Conservation (phyloP, 2,113 vertebrate genomes). For the Salvelinus fontinalis region DNA sequence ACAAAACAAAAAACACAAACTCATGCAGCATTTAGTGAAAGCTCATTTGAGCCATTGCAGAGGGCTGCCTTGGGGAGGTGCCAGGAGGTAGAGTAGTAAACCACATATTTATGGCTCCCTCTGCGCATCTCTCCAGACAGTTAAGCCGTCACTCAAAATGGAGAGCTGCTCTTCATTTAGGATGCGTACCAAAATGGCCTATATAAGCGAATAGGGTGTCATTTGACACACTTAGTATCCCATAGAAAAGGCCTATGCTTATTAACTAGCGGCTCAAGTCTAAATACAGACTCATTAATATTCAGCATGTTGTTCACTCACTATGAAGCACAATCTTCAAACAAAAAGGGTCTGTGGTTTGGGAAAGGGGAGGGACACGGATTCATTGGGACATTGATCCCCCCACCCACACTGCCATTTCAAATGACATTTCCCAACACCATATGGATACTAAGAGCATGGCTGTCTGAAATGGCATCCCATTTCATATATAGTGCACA, state of each 20-base stretch:
- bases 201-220: no score
- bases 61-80: constrained; percentile 10
- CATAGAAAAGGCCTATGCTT: neutral
- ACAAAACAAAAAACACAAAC: constrained; percentile 30
- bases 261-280: neutral
- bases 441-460: constrained; percentile 30
- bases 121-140: constrained; percentile 7
- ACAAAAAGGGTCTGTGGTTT: constrained; percentile 1
- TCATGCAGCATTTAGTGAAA: neutral
- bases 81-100: constrained; percentile 13
- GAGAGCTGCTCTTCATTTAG: neutral
- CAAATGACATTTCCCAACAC: constrained; percentile 7
- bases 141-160: constrained; percentile 10
- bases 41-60: neutral
- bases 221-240: no score
- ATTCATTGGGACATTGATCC: neutral
- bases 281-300: neutral
- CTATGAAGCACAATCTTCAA: neutral
- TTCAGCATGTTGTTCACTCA: neutral
- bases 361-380: neutral
- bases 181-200: no score
- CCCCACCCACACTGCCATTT: constrained; percentile 6
- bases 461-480: neutral
- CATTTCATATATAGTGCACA: no score
- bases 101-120: constrained; percentile 18